Percentiles rank a stretch among this genome's conserved stretches.
Conservation (phyloP, 2,797 vertebrate species). For the Thamnophis elegans region DNA sequence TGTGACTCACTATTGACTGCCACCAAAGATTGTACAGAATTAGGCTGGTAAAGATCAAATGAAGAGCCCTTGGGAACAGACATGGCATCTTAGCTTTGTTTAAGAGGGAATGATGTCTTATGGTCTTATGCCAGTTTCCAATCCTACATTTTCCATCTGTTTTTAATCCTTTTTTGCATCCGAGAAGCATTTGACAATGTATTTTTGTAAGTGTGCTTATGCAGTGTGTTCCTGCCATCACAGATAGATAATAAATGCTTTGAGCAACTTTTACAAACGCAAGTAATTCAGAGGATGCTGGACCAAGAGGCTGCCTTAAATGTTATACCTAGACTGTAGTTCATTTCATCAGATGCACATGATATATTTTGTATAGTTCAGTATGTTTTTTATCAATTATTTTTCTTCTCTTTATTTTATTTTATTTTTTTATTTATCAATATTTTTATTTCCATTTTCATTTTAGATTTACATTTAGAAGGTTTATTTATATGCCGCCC, state of each 20-base stretch:
- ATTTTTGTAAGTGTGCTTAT: slow-evolving; percentile 12
- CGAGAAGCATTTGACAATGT: neutral
- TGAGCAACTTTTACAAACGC: neutral
- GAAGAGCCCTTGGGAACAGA: slow-evolving; percentile 24
- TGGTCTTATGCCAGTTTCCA: neutral
- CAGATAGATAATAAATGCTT: neutral
- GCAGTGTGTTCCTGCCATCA: slow-evolving; percentile 6
- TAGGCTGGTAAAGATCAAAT: slow-evolving; percentile 51
- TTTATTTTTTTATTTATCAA: no score
- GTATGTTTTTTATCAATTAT: neutral
- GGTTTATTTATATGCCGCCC: no score
- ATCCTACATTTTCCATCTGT: slow-evolving; percentile 36
- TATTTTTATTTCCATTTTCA: no score
- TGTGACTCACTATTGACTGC: slow-evolving; percentile 51
- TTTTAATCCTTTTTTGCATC: slow-evolving; percentile 20
- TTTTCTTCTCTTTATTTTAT: no score
- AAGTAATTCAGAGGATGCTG: neutral
- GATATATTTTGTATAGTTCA: neutral
- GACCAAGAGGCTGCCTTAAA: neutral
- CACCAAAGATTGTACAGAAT: slow-evolving; percentile 41
- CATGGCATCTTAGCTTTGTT: slow-evolving; percentile 29
- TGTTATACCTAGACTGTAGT: neutral
- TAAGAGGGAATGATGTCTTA: slow-evolving; percentile 16
- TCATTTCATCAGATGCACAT: neutral
- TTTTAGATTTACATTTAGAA: no score